Evolutionary conservation across 1,140 invertebrate species (phyloP).

Genomic region (Solenopsis fugax): DNA sequence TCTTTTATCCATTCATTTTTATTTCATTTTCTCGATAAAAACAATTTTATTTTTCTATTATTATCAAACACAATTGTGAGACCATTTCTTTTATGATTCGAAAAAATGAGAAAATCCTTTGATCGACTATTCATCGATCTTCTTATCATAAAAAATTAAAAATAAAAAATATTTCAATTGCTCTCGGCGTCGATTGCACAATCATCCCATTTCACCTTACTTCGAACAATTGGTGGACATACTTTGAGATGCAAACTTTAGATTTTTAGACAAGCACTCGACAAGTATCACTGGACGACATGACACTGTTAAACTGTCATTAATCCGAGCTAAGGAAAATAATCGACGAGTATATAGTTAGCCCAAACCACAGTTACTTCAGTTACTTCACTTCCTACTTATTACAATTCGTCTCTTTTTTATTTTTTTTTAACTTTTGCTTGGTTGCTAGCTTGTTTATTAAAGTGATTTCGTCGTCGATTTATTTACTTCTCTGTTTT

Average conservation of each 20-base stretch:
- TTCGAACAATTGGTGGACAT: conserved; percentile 20
- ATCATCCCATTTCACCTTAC: conserved; percentile 26
- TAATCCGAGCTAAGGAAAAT: conserved; percentile 52
- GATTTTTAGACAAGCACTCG: conserved; percentile 38
- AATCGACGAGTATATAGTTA: conserved; percentile 46
- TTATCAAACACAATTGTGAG: neutral
- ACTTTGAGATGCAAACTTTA: conserved; percentile 25
- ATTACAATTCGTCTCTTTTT: conserved; percentile 48
- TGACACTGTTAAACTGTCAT: conserved; percentile 56
- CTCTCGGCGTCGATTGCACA: neutral
- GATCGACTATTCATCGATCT: neutral
- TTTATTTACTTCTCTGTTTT: conserved; percentile 51
- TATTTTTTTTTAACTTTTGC: conserved; percentile 21
- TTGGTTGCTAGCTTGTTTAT: conserved; percentile 43
- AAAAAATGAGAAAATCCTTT: neutral
- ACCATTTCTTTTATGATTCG: neutral
- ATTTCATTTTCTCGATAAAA: neutral
- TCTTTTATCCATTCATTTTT: neutral
- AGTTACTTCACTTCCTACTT: conserved; percentile 38
- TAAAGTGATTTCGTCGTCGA: conserved; percentile 42
- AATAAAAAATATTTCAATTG: neutral
- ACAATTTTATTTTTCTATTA: neutral
- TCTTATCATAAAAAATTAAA: neutral
- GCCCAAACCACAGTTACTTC: conserved; percentile 55
- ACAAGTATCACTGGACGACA: conserved; percentile 51